Evolutionary conservation across 1,140 invertebrate genomes (phyloP).

Genomic region (Chrysomallon squamiferum): DNA sequence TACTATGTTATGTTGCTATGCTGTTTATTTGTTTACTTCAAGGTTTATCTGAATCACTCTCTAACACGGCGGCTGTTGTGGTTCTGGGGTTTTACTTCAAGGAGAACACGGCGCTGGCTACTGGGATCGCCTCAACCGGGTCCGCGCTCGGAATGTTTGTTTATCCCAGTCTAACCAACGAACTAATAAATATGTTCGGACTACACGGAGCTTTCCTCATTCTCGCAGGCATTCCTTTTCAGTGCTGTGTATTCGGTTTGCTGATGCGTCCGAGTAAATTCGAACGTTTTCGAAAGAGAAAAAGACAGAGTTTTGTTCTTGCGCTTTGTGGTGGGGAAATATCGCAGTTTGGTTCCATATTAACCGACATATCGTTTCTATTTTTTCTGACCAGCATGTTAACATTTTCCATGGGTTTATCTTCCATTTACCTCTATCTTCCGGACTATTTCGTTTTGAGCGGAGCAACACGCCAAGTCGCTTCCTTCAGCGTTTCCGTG

Average conservation of each 20-base stretch:
- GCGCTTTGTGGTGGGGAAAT: background rate
- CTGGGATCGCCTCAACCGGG: background rate
- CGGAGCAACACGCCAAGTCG: background rate
- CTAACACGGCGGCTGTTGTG: background rate
- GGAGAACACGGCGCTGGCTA: background rate
- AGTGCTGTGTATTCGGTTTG: background rate
- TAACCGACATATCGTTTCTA: background rate
- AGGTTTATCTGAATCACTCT: background rate
- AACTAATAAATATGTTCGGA: background rate
- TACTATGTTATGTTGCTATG: too few relatives aligned
- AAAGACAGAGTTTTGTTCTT: background rate
- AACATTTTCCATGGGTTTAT: background rate
- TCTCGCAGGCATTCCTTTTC: background rate
- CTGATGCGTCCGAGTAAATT: background rate
- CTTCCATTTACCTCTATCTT: background rate
- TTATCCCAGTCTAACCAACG: background rate
- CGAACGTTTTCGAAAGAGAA: background rate
- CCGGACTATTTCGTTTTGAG: background rate
- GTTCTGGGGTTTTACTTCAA: background rate
- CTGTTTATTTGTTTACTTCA: too few relatives aligned
- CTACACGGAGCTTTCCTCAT: background rate
- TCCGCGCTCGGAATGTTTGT: background rate
- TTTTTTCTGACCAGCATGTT: background rate
- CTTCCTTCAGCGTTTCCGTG: background rate
- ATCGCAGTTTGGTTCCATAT: background rate